These are phyloP conservation scores for Eristalinus sepulchralis DNA, from an alignment of 2,888 invertebrate genomes.

Conservation along the genomic window DNA sequence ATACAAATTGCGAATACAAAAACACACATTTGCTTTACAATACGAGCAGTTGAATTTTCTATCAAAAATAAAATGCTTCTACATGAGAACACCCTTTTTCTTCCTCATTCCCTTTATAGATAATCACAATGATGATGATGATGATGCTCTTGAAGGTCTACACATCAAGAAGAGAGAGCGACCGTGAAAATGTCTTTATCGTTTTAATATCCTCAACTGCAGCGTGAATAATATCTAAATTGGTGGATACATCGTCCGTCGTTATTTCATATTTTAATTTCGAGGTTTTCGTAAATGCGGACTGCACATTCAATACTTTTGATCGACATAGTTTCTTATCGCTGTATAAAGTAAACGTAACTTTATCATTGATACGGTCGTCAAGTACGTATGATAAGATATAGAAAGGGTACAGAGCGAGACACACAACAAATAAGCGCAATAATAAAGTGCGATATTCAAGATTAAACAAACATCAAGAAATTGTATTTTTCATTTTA, in stretches of 20 bases:
- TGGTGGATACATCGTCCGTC: background rate
- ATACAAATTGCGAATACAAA: conserved; percentile 14
- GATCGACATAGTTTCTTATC: conserved; percentile 59
- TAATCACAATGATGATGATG: conserved; percentile 23
- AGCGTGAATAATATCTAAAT: conserved; percentile 18
- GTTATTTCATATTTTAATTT: background rate
- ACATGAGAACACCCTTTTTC: conserved; percentile 24
- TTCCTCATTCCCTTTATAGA: conserved; percentile 5
- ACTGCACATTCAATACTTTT: conserved; percentile 15
- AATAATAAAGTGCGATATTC: conserved; percentile 35
- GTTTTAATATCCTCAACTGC: conserved; percentile 31
- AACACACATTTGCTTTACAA: conserved; percentile 45
- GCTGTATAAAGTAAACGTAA: conserved; percentile 57
- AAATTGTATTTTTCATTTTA: conserved; percentile 19
- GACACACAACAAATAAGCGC: conserved; percentile 43
- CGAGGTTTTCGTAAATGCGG: background rate
- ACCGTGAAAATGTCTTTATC: conserved; percentile 43
- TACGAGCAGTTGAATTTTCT: conserved; percentile 19
- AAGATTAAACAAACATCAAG: conserved; percentile 51
- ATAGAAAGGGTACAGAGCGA: conserved; percentile 48
- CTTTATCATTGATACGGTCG: conserved; percentile 63
- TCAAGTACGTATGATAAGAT: conserved; percentile 68
- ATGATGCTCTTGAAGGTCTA: conserved; percentile 34
- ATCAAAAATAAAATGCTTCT: conserved; percentile 1
- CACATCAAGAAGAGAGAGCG: conserved; percentile 21